Evolutionary conservation across 2,113 vertebrate genomes (phyloP).

Genomic region (Odontesthes bonariensis): DNA sequence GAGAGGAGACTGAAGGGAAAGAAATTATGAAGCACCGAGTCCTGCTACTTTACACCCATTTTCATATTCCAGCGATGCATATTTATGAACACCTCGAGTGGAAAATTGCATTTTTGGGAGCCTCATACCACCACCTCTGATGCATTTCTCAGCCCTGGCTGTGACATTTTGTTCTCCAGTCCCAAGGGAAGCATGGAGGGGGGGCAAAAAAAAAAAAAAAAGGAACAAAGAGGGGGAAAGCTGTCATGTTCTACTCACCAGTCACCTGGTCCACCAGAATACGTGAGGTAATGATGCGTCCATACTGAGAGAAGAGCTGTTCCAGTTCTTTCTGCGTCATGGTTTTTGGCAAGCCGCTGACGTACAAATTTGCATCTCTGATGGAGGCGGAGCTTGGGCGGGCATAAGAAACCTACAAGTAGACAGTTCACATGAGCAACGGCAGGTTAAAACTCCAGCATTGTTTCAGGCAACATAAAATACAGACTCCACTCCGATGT

Average conservation of each 20-base stretch:
- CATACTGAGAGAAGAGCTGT: slow-evolving; percentile 97
- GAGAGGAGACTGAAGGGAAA: slow-evolving; percentile 25
- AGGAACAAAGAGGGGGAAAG: neutral
- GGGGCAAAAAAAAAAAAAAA: slow-evolving; percentile 16
- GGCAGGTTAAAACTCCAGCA: neutral
- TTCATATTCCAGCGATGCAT: slow-evolving; percentile 82
- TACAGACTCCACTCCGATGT: too few species aligned
- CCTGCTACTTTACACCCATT: slow-evolving; percentile 79
- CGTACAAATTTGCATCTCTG: slow-evolving; percentile 97
- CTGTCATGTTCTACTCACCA: slow-evolving; percentile 85
- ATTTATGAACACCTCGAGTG: slow-evolving; percentile 86
- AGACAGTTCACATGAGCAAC: slow-evolving; percentile 3
- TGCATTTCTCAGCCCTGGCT: slow-evolving; percentile 59
- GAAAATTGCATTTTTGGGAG: slow-evolving; percentile 84
- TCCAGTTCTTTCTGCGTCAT: slow-evolving; percentile 98
- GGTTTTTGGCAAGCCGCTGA: slow-evolving; percentile 97
- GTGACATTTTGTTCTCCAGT: slow-evolving; percentile 28
- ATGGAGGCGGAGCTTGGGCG: slow-evolving; percentile 98
- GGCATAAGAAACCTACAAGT: slow-evolving; percentile 90
- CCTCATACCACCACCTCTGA: slow-evolving; percentile 77
- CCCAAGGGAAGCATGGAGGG: slow-evolving; percentile 12
- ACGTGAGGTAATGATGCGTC: slow-evolving; percentile 98
- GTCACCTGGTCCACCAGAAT: slow-evolving; percentile 98
- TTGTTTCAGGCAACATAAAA: too few species aligned
- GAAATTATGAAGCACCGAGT: slow-evolving; percentile 79